Evolutionary conservation across 2,113 vertebrate genomes (phyloP).

Genomic region (Fukomys damarensis): DNA sequence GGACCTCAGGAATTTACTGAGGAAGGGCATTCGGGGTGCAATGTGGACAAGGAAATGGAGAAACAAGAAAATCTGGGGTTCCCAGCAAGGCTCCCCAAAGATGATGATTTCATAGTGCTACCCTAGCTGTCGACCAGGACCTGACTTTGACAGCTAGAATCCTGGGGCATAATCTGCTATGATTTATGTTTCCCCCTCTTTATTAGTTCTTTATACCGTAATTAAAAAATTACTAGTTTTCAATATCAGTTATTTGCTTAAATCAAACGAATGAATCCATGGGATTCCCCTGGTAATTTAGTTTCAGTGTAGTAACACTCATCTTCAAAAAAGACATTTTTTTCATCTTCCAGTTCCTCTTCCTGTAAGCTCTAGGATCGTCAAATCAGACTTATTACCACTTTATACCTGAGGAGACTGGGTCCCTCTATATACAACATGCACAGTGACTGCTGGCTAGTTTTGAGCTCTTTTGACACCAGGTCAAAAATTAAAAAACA

Average conservation of each 20-base stretch:
- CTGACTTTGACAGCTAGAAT: background rate
- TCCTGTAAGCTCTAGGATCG: background rate
- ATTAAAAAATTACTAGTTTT: background rate
- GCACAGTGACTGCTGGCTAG: background rate
- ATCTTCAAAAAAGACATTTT: background rate
- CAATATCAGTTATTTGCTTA: background rate
- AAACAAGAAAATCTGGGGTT: background rate
- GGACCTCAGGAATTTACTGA: background rate
- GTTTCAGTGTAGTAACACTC: background rate
- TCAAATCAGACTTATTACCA: background rate
- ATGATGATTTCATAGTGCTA: background rate
- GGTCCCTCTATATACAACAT: background rate
- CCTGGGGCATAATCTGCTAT: background rate
- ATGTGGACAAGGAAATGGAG: background rate
- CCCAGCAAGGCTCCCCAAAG: background rate
- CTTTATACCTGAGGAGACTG: background rate
- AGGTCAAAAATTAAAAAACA: background rate
- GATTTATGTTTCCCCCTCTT: background rate
- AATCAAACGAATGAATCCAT: background rate
- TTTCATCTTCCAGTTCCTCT: conserved; percentile 7
- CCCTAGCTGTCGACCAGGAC: background rate
- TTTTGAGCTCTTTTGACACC: background rate
- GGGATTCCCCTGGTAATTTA: background rate
- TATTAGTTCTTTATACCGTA: background rate
- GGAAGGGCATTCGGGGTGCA: background rate